Evolutionary conservation across 1,140 invertebrate genomes (phyloP).

Genomic region (Lordiphosa clarofinis): DNA sequence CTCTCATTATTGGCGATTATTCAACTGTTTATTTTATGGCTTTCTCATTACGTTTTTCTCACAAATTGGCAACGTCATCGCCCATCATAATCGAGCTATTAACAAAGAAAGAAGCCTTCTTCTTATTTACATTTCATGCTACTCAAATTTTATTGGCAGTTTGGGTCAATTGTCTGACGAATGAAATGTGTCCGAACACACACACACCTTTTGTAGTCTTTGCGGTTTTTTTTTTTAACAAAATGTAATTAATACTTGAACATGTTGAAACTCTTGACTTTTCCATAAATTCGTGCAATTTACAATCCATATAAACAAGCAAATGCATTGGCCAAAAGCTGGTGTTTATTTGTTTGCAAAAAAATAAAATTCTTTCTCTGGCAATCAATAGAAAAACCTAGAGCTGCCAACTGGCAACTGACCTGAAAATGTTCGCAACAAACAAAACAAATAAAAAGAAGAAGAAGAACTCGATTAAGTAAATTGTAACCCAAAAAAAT

Average conservation of each 20-base stretch:
- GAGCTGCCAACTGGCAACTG: constrained; percentile 61
- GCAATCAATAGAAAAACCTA: constrained; percentile 49
- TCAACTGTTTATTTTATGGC: constrained; percentile 76
- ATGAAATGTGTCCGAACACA: constrained; percentile 46
- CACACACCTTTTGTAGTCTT: too few relatives aligned
- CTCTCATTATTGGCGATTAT: constrained; percentile 66
- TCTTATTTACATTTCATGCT: constrained; percentile 70
- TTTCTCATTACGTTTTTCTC: constrained; percentile 67
- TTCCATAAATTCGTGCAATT: constrained; percentile 11
- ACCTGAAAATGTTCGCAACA: constrained; percentile 69
- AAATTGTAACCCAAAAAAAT: constrained; percentile 48
- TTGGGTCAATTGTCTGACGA: constrained; percentile 68
- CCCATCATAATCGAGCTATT: constrained; percentile 67
- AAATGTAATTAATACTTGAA: constrained; percentile 34
- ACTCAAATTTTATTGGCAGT: constrained; percentile 73
- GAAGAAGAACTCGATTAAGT: constrained; percentile 66
- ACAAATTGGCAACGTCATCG: constrained; percentile 69
- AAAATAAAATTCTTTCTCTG: constrained; percentile 23
- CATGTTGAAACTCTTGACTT: constrained; percentile 22
- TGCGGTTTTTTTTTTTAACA: not conserved
- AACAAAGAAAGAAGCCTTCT: constrained; percentile 51
- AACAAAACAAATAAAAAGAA: constrained; percentile 24
- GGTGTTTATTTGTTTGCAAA: constrained; percentile 26
- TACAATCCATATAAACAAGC: constrained; percentile 9
- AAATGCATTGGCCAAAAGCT: constrained; percentile 22